Percentiles rank a stretch among this genome's conserved stretches.
phyloP scores from a whole-genome alignment of 2,797 vertebrate species.

The Melanotaenia trifasciata region DNA sequence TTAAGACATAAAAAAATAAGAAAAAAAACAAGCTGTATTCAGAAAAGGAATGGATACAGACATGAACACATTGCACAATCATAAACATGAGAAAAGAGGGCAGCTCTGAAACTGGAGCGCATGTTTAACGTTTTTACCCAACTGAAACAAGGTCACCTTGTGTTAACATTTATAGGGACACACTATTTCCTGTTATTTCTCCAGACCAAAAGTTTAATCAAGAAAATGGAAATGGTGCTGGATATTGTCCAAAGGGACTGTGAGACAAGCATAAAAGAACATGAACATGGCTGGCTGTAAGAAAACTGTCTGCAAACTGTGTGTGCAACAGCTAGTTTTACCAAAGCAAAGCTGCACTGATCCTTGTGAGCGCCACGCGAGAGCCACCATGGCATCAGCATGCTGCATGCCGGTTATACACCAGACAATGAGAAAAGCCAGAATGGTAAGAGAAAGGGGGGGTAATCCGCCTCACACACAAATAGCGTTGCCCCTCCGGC shows the following conservation, averaged over 20 bases:
- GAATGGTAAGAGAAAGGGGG: conserved; percentile 51
- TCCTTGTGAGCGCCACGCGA: conserved; percentile 40
- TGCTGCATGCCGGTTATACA: conserved; percentile 49
- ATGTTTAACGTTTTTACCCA: conserved; percentile 45
- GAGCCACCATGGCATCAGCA: conserved; percentile 60
- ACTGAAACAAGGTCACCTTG: conserved; percentile 51
- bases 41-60: conserved; percentile 19
- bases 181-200: background rate
- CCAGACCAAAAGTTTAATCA: conserved; percentile 34
- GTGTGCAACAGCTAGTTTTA: conserved; percentile 24
- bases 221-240: conserved; percentile 46
- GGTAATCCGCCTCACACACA: conserved; percentile 67
- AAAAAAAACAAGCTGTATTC: conserved; percentile 40
- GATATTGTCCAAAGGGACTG: conserved; percentile 50
- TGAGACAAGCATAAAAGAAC: conserved; percentile 17
- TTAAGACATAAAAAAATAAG: conserved; percentile 42
- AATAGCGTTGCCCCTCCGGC: conserved; percentile 57
- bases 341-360: conserved; percentile 38
- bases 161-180: conserved; percentile 9
- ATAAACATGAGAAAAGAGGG: conserved; percentile 1
- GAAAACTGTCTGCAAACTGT: conserved; percentile 16
- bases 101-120: conserved; percentile 20
- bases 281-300: conserved; percentile 13
- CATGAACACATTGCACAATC: conserved; percentile 5
- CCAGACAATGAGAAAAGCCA: conserved; percentile 68